Conservation (phyloP, 2,888 invertebrate genomes). For the Pedicia rivosa region DNA sequence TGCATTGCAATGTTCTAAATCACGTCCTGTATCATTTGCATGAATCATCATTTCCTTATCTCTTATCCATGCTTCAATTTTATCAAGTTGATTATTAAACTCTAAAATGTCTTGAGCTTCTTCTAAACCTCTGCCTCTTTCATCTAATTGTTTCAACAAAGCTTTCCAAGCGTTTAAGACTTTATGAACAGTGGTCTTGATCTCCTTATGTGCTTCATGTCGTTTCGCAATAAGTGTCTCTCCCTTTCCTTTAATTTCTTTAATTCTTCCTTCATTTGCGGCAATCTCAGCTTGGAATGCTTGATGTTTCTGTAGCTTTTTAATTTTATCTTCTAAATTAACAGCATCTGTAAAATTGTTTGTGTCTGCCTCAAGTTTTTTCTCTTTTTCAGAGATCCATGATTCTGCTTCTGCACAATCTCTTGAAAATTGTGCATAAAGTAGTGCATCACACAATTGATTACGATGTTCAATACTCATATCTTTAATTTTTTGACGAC, state of each 20-base stretch:
- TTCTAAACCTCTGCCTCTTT: constrained; percentile 66
- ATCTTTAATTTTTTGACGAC: constrained; percentile 46
- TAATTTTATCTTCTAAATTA: constrained; percentile 86
- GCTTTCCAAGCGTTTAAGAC: constrained; percentile 60
- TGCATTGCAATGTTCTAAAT: constrained; percentile 91
- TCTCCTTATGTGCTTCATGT: constrained; percentile 53
- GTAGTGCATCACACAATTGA: constrained; percentile 57
- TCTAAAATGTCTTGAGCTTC: constrained; percentile 95
- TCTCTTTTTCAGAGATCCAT: constrained; percentile 86
- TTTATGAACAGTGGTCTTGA: constrained; percentile 49
- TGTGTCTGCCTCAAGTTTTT: constrained; percentile 67
- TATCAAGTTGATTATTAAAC: constrained; percentile 91
- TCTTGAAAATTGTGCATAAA: constrained; percentile 80
- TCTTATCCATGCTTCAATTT: constrained; percentile 92
- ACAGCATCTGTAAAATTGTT: constrained; percentile 47
- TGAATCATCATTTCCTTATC: constrained; percentile 91
- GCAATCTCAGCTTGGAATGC: constrained; percentile 86
- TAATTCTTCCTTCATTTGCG: constrained; percentile 72
- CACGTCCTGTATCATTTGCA: constrained; percentile 83
- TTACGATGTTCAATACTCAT: constrained; percentile 48
- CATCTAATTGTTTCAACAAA: constrained; percentile 50
- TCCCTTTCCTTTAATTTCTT: constrained; percentile 60
- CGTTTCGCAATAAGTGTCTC: constrained; percentile 50
- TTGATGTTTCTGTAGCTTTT: constrained; percentile 86
- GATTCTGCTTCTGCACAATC: constrained; percentile 81